These are phyloP conservation scores for Eulithis testata DNA, from an alignment of 2,888 invertebrate genomes.

Conservation along the genomic window DNA sequence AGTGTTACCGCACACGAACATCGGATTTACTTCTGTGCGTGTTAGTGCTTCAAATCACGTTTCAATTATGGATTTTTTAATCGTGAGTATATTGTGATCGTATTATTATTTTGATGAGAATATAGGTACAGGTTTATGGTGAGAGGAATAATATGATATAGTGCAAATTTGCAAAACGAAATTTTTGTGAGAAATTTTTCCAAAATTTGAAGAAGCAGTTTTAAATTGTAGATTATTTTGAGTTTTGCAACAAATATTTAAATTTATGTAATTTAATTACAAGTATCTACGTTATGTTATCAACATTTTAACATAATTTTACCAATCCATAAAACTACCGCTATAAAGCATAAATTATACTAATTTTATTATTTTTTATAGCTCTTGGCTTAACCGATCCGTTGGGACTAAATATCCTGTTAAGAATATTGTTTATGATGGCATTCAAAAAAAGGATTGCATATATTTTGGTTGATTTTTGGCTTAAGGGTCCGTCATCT, in stretches of 20 bases:
- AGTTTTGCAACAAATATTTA: background rate
- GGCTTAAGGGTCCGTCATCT: no score
- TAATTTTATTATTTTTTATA: no score
- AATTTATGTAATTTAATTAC: background rate
- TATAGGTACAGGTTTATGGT: conserved; percentile 1
- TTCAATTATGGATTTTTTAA: conserved; percentile 48
- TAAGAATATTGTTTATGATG: no score
- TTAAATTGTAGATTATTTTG: background rate
- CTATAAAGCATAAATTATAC: no score
- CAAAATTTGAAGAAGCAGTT: background rate
- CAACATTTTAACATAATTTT: no score
- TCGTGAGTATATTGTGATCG: conserved; percentile 48
- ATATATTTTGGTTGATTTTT: no score
- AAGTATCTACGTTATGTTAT: no score
- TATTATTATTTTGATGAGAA: conserved; percentile 19
- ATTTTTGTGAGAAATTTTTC: background rate
- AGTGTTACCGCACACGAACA: conserved; percentile 53
- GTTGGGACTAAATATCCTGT: no score
- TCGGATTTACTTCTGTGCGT: conserved; percentile 58
- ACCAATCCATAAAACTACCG: no score
- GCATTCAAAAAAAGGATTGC: no score
- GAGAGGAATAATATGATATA: conserved; percentile 1
- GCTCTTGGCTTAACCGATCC: no score
- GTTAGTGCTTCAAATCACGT: conserved; percentile 28
- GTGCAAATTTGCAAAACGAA: background rate